A percentile compares a stretch with the other conserved stretches of the same genome.
These are phyloP conservation scores for Lepas anatifera DNA, from an alignment of 2,888 invertebrate genomes.

Conservation along the genomic window DNA sequence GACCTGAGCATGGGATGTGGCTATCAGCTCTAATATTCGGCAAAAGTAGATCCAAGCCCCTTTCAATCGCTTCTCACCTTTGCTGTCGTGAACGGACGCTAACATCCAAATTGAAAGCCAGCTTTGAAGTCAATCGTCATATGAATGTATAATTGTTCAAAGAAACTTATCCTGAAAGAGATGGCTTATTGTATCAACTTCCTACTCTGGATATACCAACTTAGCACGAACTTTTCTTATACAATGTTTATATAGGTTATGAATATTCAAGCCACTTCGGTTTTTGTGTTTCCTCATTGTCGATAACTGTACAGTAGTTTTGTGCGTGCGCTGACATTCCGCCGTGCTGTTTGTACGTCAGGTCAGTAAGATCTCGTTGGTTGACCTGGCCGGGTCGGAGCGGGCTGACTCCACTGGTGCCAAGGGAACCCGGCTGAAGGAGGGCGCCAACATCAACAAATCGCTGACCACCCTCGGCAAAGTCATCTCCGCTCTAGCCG, in stretches of 20 bases:
- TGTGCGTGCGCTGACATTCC: neutral
- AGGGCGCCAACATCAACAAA: conserved; percentile 99
- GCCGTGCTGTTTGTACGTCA: conserved; percentile 23
- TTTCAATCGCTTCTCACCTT: too few relatives aligned
- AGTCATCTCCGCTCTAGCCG: conserved; percentile 96
- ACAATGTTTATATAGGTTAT: neutral
- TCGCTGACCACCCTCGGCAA: conserved; percentile 95
- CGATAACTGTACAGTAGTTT: neutral
- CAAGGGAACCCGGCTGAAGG: conserved; percentile 92
- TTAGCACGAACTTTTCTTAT: neutral
- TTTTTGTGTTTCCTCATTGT: too few relatives aligned
- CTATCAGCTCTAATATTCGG: too few relatives aligned
- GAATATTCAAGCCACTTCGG: neutral
- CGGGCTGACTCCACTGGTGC: conserved; percentile 98
- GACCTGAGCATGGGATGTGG: too few relatives aligned
- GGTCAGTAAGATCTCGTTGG: conserved; percentile 81
- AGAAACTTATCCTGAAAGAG: too few relatives aligned
- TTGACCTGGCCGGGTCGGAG: conserved; percentile 97
- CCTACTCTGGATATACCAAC: too few relatives aligned
- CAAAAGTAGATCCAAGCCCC: too few relatives aligned
- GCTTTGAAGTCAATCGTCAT: too few relatives aligned
- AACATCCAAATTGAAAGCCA: too few relatives aligned
- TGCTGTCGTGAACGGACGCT: too few relatives aligned
- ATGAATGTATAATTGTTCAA: too few relatives aligned
- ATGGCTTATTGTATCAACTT: too few relatives aligned